phyloP scores from a whole-genome alignment of 2,113 vertebrate genomes.

The Puffinus mauretanicus region DNA sequence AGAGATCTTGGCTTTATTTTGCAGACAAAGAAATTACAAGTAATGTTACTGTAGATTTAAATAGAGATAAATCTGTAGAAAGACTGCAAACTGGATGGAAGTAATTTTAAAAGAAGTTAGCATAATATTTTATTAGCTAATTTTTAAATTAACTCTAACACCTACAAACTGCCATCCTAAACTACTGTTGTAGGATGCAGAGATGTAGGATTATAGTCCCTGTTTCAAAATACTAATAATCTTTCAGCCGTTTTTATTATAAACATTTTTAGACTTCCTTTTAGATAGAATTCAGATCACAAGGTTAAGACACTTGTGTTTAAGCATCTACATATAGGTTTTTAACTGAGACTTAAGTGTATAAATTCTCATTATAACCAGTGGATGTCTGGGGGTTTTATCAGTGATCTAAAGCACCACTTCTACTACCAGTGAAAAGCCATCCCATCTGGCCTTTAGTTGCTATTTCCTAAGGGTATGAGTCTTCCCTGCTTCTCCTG shows the following conservation, averaged over 20 bases:
- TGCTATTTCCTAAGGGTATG: not conserved
- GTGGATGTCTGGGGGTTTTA: not conserved
- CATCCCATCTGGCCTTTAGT: not conserved
- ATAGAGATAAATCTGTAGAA: not conserved
- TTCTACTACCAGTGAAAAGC: not conserved
- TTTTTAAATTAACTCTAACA: not conserved
- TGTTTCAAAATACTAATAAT: not conserved
- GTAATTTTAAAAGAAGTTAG: not conserved
- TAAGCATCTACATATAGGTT: not conserved
- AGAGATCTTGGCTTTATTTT: not conserved
- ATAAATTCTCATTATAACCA: not conserved
- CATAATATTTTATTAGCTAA: not conserved
- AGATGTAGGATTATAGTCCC: not conserved
- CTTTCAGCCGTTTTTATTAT: not conserved
- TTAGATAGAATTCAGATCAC: not conserved
- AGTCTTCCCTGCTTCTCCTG: not conserved
- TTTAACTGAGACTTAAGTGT: not conserved
- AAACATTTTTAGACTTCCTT: not conserved
- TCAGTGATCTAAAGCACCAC: not conserved
- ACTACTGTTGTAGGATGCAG: not conserved
- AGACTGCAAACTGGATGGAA: not conserved
- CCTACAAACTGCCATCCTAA: not conserved
- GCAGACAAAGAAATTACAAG: not conserved
- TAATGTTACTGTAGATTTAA: not conserved
- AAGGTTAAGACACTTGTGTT: not conserved